Evolutionary conservation across 2,888 invertebrate genomes (phyloP).

Genomic region (Phyllotreta cruciferae): DNA sequence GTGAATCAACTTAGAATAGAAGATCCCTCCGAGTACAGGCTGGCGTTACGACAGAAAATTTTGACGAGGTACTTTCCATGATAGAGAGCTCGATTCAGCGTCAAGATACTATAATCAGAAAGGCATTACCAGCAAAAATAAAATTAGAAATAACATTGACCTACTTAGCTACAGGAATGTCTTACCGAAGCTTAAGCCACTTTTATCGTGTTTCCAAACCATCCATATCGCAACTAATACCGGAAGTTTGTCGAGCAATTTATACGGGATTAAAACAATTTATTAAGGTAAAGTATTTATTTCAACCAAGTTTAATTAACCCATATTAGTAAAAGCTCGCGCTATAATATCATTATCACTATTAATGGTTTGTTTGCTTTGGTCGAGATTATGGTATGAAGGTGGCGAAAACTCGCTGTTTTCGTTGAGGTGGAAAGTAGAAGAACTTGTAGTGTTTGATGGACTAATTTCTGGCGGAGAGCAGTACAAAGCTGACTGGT

Average conservation of each 20-base stretch:
- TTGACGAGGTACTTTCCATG: constrained; percentile 3
- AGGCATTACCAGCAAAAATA: constrained; percentile 47
- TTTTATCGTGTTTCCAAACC: constrained; percentile 42
- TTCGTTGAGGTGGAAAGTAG: constrained; percentile 5
- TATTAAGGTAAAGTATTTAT: constrained; percentile 6
- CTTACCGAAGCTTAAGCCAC: constrained; percentile 42
- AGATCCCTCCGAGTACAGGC: constrained; percentile 16
- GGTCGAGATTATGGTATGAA: background rate
- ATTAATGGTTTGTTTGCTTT: background rate
- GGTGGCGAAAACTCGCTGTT: background rate
- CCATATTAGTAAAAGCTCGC: background rate
- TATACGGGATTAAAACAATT: constrained; percentile 1
- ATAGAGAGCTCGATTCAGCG: constrained; percentile 6
- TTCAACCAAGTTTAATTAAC: too few relatives aligned
- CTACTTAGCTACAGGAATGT: constrained; percentile 46
- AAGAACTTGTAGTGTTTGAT: constrained; percentile 10
- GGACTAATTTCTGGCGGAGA: constrained; percentile 12
- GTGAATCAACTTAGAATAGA: constrained; percentile 12
- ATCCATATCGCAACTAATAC: constrained; percentile 29
- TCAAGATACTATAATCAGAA: constrained; percentile 44
- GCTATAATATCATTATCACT: constrained; percentile 2
- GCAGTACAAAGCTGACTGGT: background rate
- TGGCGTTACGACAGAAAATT: constrained; percentile 14
- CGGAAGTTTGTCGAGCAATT: background rate
- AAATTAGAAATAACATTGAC: constrained; percentile 48